phyloP scores from a whole-genome alignment of 2,113 vertebrate species.

The Leiothrix lutea region DNA sequence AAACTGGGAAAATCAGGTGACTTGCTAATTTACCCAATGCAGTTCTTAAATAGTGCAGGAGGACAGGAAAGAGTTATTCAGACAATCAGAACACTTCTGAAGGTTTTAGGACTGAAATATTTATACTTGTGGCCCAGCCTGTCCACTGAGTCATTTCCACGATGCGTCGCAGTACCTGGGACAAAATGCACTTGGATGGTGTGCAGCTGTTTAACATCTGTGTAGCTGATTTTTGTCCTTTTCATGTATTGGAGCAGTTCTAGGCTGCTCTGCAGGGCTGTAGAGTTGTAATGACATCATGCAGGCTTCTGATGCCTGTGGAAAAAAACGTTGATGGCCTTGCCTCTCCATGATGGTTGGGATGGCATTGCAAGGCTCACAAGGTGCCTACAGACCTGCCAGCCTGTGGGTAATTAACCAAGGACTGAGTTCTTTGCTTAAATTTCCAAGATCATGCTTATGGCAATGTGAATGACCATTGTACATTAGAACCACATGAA shows the following conservation, averaged over 20 bases:
- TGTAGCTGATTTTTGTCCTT: background rate
- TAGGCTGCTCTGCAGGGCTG: background rate
- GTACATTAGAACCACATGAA: background rate
- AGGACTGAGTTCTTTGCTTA: background rate
- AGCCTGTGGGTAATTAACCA: background rate
- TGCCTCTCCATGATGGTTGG: accelerated
- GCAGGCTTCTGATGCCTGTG: background rate
- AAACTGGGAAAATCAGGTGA: background rate
- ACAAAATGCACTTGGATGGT: background rate
- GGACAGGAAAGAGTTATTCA: background rate
- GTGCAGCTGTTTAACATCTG: background rate
- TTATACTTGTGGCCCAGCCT: background rate
- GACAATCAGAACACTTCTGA: background rate
- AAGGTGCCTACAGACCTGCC: background rate
- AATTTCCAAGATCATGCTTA: background rate
- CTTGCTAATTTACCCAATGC: background rate
- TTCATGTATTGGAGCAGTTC: background rate
- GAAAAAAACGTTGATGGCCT: background rate
- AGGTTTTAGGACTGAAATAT: background rate
- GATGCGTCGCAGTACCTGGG: background rate
- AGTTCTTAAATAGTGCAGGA: background rate
- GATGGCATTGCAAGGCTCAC: background rate
- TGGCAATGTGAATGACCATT: background rate
- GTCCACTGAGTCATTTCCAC: background rate
- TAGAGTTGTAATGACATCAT: background rate